A percentile compares a stretch with the other conserved stretches of the same genome.
These are phyloP conservation scores for Anarhynchus alexandrinus DNA, from an alignment of 2,113 vertebrate genomes.

Conservation along the genomic window DNA sequence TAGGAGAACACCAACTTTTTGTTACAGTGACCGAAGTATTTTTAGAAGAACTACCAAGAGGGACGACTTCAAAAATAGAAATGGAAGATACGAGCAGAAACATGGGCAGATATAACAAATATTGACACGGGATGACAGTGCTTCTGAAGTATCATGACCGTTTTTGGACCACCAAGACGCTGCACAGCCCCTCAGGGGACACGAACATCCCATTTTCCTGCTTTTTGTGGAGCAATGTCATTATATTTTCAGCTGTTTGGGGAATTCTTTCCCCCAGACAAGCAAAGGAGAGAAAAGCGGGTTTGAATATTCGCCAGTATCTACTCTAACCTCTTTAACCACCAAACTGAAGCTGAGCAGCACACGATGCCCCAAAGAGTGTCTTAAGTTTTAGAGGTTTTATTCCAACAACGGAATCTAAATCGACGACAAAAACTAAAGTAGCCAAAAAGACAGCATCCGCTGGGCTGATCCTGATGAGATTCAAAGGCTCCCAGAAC, in stretches of 20 bases:
- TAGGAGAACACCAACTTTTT: neutral
- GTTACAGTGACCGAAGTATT: fast-evolving
- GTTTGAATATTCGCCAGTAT: neutral
- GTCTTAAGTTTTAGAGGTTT: neutral
- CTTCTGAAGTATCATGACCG: fast-evolving
- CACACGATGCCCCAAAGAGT: fast-evolving
- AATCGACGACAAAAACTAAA: neutral
- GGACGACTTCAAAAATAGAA: neutral
- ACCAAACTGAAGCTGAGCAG: neutral
- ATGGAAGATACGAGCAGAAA: fast-evolving
- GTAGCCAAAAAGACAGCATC: fast-evolving
- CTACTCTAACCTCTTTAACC: neutral
- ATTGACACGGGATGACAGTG: fast-evolving
- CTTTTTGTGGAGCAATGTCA: neutral
- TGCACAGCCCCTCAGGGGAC: fast-evolving
- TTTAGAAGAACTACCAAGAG: neutral
- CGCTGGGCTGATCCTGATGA: neutral
- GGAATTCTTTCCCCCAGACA: neutral
- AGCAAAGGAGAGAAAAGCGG: neutral
- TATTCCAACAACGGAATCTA: neutral
- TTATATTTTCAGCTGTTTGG: neutral
- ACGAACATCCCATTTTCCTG: neutral
- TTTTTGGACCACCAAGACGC: neutral
- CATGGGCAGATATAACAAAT: fast-evolving
- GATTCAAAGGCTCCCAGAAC: neutral